Conservation (phyloP, 1,140 invertebrate species). For the Drosophila aff. region DNA sequence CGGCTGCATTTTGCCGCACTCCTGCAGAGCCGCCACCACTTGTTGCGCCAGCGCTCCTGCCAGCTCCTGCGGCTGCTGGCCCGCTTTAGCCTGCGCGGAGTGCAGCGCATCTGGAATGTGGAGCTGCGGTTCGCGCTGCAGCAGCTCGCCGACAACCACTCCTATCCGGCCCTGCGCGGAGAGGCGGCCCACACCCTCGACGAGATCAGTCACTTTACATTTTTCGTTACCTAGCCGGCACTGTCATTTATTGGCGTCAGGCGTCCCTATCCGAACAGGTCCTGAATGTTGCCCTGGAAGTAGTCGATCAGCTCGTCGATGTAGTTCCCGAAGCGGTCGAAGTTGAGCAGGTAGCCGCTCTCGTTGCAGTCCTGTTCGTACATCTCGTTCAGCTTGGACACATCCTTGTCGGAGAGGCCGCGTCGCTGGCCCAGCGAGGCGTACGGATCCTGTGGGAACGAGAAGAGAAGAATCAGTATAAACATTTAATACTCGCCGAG, state of each 20-base stretch:
- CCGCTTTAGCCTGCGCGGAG: slow-evolving; percentile 88
- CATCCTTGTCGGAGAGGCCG: slow-evolving; percentile 89
- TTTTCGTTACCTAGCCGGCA: slow-evolving; percentile 81
- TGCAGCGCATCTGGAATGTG: slow-evolving; percentile 88
- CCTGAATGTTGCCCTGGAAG: slow-evolving; percentile 69
- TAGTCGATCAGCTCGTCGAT: slow-evolving; percentile 76
- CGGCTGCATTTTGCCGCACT: slow-evolving; percentile 87
- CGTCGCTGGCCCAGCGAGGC: slow-evolving; percentile 88
- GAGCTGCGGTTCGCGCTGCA: slow-evolving; percentile 86
- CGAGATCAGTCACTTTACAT: slow-evolving; percentile 86
- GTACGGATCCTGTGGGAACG: slow-evolving; percentile 66
- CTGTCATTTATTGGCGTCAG: slow-evolving; percentile 32
- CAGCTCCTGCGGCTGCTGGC: slow-evolving; percentile 89
- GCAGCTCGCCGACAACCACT: slow-evolving; percentile 82
- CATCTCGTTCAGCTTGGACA: slow-evolving; percentile 89
- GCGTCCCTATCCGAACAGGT: slow-evolving; percentile 58
- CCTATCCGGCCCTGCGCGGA: slow-evolving; percentile 51
- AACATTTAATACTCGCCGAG: neutral
- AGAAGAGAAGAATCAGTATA: neutral
- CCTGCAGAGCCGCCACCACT: slow-evolving; percentile 87
- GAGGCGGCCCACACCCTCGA: slow-evolving; percentile 86
- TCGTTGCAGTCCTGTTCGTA: slow-evolving; percentile 86
- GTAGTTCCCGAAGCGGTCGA: slow-evolving; percentile 70
- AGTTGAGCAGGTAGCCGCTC: slow-evolving; percentile 51
- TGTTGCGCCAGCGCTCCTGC: slow-evolving; percentile 88